phyloP scores from a whole-genome alignment of 2,888 invertebrate genomes.

The Gonocerus acuteangulatus region DNA sequence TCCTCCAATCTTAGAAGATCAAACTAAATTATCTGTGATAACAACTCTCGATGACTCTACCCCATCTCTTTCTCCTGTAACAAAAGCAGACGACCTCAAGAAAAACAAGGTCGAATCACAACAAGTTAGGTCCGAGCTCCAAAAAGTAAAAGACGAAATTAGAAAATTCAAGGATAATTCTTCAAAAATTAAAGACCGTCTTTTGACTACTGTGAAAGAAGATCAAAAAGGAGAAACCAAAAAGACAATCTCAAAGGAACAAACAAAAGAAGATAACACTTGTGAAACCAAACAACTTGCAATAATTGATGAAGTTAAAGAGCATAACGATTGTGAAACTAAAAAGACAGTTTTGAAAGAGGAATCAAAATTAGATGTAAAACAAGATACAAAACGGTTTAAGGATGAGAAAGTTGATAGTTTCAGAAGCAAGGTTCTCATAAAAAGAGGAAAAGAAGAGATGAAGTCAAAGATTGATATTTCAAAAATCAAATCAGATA shows the following conservation, averaged over 20 bases:
- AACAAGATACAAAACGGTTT: too few species aligned
- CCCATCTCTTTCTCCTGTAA: conserved; percentile 29
- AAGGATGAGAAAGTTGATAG: too few species aligned
- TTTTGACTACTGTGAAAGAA: background rate
- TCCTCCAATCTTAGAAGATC: conserved; percentile 32
- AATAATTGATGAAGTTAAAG: too few species aligned
- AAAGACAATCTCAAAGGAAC: background rate
- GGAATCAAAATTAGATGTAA: too few species aligned
- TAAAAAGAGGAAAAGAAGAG: too few species aligned
- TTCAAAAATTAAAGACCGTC: background rate
- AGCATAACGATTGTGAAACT: too few species aligned
- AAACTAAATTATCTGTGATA: conserved; percentile 25
- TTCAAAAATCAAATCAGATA: too few species aligned
- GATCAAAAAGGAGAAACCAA: background rate
- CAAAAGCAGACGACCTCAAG: conserved; percentile 21
- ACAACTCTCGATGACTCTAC: conserved; percentile 25
- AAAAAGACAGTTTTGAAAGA: too few species aligned
- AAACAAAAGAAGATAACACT: too few species aligned
- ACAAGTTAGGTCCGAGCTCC: conserved; percentile 9
- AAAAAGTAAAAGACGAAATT: background rate
- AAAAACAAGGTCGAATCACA: background rate
- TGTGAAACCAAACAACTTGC: too few species aligned
- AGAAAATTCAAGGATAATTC: background rate
- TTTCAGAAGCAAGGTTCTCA: too few species aligned
- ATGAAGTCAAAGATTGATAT: too few species aligned